Evolutionary conservation across 2,888 invertebrate genomes (phyloP).

Genomic region (Leucania comma): DNA sequence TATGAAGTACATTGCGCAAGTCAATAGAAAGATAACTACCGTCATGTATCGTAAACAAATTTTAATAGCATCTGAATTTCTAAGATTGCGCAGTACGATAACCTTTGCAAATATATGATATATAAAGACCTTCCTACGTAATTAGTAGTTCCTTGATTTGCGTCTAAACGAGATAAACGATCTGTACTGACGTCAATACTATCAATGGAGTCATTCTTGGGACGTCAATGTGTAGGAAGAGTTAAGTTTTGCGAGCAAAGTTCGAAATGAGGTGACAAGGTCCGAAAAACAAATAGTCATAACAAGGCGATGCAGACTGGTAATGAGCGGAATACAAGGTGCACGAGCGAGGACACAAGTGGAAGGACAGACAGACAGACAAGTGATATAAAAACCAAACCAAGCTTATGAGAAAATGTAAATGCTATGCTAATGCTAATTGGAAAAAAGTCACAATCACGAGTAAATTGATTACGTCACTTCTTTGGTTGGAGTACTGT

Average conservation of each 20-base stretch:
- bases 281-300: constrained; percentile 36
- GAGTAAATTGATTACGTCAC: constrained; percentile 46
- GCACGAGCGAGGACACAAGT: constrained; percentile 48
- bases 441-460: constrained; percentile 41
- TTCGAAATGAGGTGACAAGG: constrained; percentile 32
- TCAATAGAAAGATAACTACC: constrained; percentile 25
- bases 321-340: constrained; percentile 48
- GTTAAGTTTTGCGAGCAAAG: constrained; percentile 36
- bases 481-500: constrained; percentile 17
- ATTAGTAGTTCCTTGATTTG: constrained; percentile 65
- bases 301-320: constrained; percentile 19
- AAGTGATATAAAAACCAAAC: constrained; percentile 55
- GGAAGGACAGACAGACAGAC: constrained; percentile 17
- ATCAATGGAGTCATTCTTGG: constrained; percentile 60
- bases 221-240: constrained; percentile 57
- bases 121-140: constrained; percentile 60
- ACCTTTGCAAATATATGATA: constrained; percentile 64
- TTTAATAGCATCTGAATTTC: constrained; percentile 42
- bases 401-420: constrained; percentile 52
- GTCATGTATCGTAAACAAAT: constrained; percentile 30
- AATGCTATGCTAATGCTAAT: constrained; percentile 28
- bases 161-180: constrained; percentile 66
- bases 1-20: neutral
- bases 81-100: constrained; percentile 58
- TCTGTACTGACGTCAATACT: constrained; percentile 74